Percentiles rank a stretch among this genome's conserved stretches.
phyloP scores from a whole-genome alignment of 2,888 invertebrate species.

The Metacarcinus magister region DNA sequence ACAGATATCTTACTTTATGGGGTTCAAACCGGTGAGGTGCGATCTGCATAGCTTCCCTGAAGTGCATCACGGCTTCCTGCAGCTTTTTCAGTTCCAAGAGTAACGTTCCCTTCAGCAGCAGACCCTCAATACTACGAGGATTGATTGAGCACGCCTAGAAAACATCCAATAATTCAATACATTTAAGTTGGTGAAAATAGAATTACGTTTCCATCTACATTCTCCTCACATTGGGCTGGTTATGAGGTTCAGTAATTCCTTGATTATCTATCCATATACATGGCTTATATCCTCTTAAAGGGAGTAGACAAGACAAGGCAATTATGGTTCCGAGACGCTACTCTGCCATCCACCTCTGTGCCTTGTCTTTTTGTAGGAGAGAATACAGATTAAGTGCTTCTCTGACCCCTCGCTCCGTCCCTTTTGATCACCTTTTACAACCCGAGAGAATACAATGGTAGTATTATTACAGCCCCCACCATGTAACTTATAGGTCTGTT shows the following conservation, averaged over 20 bases:
- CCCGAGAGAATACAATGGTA: too few relatives aligned
- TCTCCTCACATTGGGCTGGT: neutral
- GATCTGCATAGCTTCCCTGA: slow-evolving; percentile 88
- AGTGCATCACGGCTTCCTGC: slow-evolving; percentile 88
- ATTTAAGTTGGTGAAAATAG: neutral
- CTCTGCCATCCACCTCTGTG: too few relatives aligned
- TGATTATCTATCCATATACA: too few relatives aligned
- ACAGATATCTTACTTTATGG: slow-evolving; percentile 85
- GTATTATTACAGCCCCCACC: too few relatives aligned
- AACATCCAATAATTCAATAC: neutral
- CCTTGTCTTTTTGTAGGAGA: too few relatives aligned
- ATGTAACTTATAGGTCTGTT: too few relatives aligned
- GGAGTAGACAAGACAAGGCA: too few relatives aligned
- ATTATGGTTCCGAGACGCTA: too few relatives aligned
- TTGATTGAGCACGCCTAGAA: slow-evolving; percentile 87
- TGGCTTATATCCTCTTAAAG: too few relatives aligned
- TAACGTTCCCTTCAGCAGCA: slow-evolving; percentile 90
- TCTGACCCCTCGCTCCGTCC: too few relatives aligned
- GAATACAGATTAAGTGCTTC: too few relatives aligned
- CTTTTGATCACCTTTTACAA: too few relatives aligned
- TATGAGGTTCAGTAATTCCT: neutral
- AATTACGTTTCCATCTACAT: neutral
- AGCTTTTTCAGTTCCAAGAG: slow-evolving; percentile 89
- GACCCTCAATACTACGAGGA: slow-evolving; percentile 89
- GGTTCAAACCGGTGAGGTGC: slow-evolving; percentile 90